phyloP scores from a whole-genome alignment of 2,888 invertebrate species.

The Watsonalla cultraria region DNA sequence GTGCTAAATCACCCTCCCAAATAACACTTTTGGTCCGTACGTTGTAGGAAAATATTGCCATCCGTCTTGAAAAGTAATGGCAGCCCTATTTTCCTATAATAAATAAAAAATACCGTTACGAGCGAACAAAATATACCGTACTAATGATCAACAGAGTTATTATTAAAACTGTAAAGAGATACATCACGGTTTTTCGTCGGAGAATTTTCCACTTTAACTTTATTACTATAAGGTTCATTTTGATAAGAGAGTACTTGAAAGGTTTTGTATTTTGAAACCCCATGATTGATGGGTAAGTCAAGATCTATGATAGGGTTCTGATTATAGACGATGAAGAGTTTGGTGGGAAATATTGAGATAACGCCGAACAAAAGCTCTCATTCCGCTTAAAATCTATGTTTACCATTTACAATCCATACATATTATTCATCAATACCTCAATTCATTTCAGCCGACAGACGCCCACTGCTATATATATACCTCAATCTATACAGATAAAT shows the following conservation, averaged over 20 bases:
- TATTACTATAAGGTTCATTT: neutral
- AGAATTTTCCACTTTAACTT: neutral
- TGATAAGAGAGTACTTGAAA: neutral
- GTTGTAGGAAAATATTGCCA: too few species aligned
- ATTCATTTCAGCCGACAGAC: too few species aligned
- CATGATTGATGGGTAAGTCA: conserved; percentile 6
- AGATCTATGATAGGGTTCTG: neutral
- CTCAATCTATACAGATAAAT: too few species aligned
- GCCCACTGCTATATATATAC: too few species aligned
- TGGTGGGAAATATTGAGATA: neutral
- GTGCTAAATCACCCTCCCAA: too few species aligned
- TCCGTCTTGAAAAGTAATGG: too few species aligned
- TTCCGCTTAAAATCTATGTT: too few species aligned
- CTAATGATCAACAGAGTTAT: neutral
- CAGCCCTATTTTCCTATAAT: neutral
- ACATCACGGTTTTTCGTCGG: neutral
- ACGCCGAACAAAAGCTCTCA: neutral
- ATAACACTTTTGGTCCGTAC: too few species aligned
- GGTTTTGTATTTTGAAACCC: neutral
- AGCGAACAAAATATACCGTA: neutral
- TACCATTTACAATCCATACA: too few species aligned
- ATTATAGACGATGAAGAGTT: neutral
- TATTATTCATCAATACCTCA: too few species aligned
- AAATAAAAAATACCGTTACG: neutral
- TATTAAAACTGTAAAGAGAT: neutral